phyloP scores from a whole-genome alignment of 1,140 invertebrate species.

The Fopius arisanus region DNA sequence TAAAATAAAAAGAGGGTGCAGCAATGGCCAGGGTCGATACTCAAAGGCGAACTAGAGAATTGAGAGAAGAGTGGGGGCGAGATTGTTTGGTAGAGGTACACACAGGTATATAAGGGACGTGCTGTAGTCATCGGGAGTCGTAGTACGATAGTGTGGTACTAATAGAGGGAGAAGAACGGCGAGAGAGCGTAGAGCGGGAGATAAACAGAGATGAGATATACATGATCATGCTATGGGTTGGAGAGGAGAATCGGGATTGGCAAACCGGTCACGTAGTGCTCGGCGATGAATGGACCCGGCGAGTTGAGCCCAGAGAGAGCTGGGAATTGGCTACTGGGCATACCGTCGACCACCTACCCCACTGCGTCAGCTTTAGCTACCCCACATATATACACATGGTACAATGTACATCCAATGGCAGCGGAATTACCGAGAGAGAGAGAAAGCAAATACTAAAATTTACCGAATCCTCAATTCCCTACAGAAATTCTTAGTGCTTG shows the following conservation, averaged over 20 bases:
- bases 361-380: conserved; percentile 57
- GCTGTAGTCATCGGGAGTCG: conserved; percentile 6
- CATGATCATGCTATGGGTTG: background rate
- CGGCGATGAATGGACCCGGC: conserved; percentile 65
- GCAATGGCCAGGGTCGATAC: conserved; percentile 25
- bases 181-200: conserved; percentile 40
- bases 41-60: conserved; percentile 17
- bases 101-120: conserved; percentile 23
- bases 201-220: conserved; percentile 33
- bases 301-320: conserved; percentile 58
- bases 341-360: conserved; percentile 60
- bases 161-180: background rate
- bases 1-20: background rate
- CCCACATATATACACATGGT: conserved; percentile 40
- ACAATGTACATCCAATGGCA: conserved; percentile 22
- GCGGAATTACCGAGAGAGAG: conserved; percentile 52
- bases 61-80: conserved; percentile 33
- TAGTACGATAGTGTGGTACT: background rate
- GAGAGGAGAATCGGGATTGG: conserved; percentile 47
- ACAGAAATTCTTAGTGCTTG: background rate
- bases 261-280: conserved; percentile 65
- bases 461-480: background rate
- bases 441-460: background rate
- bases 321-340: conserved; percentile 65
- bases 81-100: conserved; percentile 43